Conservation (phyloP, 2,797 vertebrate species). For the Mus minutoides region DNA sequence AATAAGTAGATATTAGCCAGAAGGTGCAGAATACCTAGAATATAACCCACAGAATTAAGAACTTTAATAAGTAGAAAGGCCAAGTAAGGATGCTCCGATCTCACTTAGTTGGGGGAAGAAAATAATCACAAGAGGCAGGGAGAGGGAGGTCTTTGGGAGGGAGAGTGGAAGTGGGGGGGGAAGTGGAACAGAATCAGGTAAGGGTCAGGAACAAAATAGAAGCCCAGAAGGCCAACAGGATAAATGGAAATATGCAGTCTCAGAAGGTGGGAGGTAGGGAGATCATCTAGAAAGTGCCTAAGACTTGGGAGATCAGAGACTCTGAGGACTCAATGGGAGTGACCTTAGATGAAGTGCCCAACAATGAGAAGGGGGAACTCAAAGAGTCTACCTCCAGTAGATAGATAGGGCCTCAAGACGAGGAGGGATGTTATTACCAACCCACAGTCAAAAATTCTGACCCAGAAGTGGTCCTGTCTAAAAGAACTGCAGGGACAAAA, state of each 20-base stretch:
- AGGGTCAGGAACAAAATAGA: background rate
- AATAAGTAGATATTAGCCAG: background rate
- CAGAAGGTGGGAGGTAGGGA: background rate
- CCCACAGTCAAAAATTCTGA: background rate
- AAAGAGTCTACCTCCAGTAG: background rate
- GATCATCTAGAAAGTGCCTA: background rate
- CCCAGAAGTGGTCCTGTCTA: background rate
- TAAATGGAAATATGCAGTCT: background rate
- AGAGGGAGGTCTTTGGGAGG: background rate
- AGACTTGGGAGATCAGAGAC: background rate
- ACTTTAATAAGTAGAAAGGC: background rate
- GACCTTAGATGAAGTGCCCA: background rate
- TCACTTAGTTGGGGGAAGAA: background rate
- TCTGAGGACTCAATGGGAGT: background rate
- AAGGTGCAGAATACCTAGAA: background rate
- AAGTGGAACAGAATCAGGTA: background rate
- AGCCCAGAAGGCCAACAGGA: background rate
- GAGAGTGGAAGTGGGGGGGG: background rate
- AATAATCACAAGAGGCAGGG: background rate
- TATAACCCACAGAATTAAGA: background rate
- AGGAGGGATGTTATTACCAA: background rate
- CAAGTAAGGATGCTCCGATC: background rate
- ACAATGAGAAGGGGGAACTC: background rate
- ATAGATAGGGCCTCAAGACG: background rate
- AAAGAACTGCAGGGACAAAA: background rate